Evolutionary conservation across 2,113 vertebrate species (phyloP), one percentile per base, ranked within the genome.

Genomic region (Empidonax traillii): DNA sequence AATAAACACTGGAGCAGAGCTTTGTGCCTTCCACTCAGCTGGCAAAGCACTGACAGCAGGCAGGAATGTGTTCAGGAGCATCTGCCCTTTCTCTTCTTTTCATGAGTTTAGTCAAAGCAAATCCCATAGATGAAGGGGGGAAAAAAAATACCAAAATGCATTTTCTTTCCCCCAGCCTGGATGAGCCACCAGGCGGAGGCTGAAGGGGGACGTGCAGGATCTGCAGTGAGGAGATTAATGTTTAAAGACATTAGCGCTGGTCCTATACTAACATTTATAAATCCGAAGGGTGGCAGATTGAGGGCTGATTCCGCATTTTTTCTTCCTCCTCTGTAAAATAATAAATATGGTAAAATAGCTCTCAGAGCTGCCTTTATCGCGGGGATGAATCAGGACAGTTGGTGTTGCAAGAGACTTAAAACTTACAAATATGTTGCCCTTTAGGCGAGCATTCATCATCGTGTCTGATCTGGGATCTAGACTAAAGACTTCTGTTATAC

Each of bases 381-480:
- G 12, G 90, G 97, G 94, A 98, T 97, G 98, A 97, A 98, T 98
- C 97, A 98, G 97, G 97, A 97, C 97, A 93, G 97, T 97, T 96
- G 97, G 96, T 97, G 97, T 97, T 97, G 91, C 91, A 89, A 55
- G 94, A 97, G 96, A 95, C 97, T 97, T 98, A 97, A 97, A 97
- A 97, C 97, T 95, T 97, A 98, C 92, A 97, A 96, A 98, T 98
- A 95, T n/a, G 95, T 97, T 98, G 97, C 97, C 98, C 98, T 98
- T 97, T 97, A 96, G 97, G 97, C 96, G 85, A 87, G 96, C 96
- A 85, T 98, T 97, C 97, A 95, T 98, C 98, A 96, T 77, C 53
- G 88, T 95, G 97, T 96, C 97, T 97, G 97, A 96, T 97, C 84
- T 24, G 93, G 93, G 93, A 94, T 96, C 92, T 87, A 80, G 97